These are phyloP conservation scores for Neolamprologus caudopunctatus DNA, from an alignment of 2,113 vertebrate genomes.

Conservation along the genomic window DNA sequence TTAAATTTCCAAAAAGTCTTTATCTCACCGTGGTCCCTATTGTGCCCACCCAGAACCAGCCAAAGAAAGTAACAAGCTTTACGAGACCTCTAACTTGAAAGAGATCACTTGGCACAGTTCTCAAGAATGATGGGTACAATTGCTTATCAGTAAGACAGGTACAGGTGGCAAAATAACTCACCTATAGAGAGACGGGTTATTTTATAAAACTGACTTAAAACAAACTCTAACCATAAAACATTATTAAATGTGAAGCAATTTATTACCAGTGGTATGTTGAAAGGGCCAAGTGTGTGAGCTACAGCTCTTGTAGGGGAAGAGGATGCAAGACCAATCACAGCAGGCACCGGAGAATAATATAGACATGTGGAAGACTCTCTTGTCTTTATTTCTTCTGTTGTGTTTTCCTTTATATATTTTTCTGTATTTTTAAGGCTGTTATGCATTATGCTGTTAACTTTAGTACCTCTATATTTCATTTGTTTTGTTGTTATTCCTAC, in stretches of 20 bases:
- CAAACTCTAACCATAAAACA: background rate
- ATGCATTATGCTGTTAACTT: background rate
- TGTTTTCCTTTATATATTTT: background rate
- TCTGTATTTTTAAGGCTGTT: background rate
- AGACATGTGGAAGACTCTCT: conserved; percentile 21
- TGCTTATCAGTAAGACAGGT: conserved; percentile 65
- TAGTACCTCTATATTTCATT: background rate
- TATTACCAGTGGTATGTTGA: conserved; percentile 68
- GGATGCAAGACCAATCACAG: conserved; percentile 70
- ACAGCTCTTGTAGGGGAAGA: conserved; percentile 68
- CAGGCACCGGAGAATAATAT: conserved; percentile 51
- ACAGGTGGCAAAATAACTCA: conserved; percentile 74
- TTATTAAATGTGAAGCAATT: background rate
- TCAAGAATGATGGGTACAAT: conserved; percentile 63
- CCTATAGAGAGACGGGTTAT: conserved; percentile 30
- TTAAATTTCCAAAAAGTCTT: background rate
- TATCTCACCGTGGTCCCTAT: conserved; percentile 58
- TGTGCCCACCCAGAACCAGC: conserved; percentile 73
- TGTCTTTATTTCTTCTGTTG: background rate
- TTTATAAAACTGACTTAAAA: background rate
- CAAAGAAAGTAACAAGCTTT: conserved; percentile 61
- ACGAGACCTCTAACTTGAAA: conserved; percentile 71
- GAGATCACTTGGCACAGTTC: conserved; percentile 72
- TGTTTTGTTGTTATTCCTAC: background rate
- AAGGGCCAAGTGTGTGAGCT: conserved; percentile 63